phyloP scores from a whole-genome alignment of 2,797 vertebrate genomes.

The Chanos chanos region DNA sequence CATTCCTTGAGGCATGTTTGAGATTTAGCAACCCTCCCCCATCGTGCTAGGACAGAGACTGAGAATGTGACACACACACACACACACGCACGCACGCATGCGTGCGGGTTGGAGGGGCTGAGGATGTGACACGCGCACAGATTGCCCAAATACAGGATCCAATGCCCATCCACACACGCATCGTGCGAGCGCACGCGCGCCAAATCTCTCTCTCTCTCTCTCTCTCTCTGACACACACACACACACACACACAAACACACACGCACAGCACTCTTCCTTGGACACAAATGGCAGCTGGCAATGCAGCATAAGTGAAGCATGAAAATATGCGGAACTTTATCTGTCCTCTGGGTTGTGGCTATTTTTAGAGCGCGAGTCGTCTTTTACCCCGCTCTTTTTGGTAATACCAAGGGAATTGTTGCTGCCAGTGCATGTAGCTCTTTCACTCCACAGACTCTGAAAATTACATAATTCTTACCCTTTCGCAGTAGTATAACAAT shows the following conservation, averaged over 20 bases:
- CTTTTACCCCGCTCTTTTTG: slow-evolving; percentile 18
- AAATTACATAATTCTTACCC: too few species aligned
- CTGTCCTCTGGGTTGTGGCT: slow-evolving; percentile 57
- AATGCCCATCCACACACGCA: background rate
- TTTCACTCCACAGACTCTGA: too few species aligned
- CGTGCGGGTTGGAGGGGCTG: too few species aligned
- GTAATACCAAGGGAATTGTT: too few species aligned
- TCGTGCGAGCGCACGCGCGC: background rate
- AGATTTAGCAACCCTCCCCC: background rate
- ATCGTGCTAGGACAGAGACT: background rate
- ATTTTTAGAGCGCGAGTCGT: slow-evolving; percentile 52
- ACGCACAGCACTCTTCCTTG: slow-evolving; percentile 43
- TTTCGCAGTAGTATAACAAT: too few species aligned
- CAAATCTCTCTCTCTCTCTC: slow-evolving; percentile 24
- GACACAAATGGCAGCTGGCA: slow-evolving; percentile 59
- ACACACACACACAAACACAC: background rate
- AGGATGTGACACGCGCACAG: background rate
- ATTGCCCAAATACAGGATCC: background rate
- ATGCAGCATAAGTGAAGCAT: slow-evolving; percentile 57
- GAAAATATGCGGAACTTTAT: slow-evolving; percentile 61
- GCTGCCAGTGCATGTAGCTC: too few species aligned
- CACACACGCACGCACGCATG: background rate
- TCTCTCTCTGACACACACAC: slow-evolving; percentile 10
- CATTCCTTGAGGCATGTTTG: background rate
- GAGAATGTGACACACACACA: background rate